Conservation (phyloP, 1,140 invertebrate genomes). For the Temnothorax nylanderi region DNA sequence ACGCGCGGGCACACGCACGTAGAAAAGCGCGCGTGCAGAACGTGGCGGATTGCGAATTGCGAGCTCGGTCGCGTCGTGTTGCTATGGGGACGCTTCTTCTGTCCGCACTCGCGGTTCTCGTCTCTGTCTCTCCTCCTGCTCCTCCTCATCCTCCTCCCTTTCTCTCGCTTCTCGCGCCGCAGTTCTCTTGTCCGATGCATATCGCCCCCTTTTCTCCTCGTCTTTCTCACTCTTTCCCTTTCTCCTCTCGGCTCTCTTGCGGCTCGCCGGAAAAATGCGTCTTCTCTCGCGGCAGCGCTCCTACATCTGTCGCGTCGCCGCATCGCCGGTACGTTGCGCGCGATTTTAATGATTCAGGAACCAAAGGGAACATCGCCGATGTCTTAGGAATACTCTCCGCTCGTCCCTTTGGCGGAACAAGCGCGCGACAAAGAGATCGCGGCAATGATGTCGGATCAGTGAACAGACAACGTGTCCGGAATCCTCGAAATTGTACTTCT, state of each 20-base stretch:
- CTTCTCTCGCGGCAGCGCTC: background rate
- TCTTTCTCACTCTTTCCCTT: conserved; percentile 19
- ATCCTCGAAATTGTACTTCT: background rate
- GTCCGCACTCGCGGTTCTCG: conserved; percentile 51
- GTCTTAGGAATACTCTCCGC: background rate
- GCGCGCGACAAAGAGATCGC: background rate
- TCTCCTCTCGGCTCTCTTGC: conserved; percentile 40
- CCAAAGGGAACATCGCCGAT: background rate
- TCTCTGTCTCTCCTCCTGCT: conserved; percentile 44
- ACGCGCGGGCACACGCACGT: background rate
- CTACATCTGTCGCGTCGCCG: background rate
- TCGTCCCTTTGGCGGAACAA: background rate
- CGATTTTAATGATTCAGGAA: conserved; percentile 28
- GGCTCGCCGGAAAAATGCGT: conserved; percentile 56
- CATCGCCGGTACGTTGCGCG: background rate
- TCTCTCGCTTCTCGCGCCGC: conserved; percentile 41
- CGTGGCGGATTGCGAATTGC: conserved; percentile 1
- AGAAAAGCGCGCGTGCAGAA: conserved; percentile 38
- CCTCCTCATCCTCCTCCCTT: background rate
- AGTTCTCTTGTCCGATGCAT: conserved; percentile 40
- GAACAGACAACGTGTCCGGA: background rate
- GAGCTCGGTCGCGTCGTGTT: conserved; percentile 69
- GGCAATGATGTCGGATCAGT: background rate
- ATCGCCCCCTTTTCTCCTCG: conserved; percentile 38
- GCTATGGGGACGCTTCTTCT: conserved; percentile 75